Evolutionary conservation across 2,113 vertebrate genomes (phyloP).

Genomic region (Erinaceus europaeus): DNA sequence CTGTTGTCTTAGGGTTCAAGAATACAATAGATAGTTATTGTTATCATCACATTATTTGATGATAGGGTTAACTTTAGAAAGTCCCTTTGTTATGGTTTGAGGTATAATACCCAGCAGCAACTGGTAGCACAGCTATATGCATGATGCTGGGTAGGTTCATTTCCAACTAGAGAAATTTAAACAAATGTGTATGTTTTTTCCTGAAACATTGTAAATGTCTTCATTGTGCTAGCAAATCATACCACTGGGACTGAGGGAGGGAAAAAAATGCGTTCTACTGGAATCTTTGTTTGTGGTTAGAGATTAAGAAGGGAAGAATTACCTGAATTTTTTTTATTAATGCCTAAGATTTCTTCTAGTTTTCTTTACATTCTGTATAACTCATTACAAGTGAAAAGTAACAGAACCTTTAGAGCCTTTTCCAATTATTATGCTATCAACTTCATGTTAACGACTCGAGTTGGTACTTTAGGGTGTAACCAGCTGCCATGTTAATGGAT

Average conservation of each 20-base stretch:
- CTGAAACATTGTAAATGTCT: slow-evolving; percentile 18
- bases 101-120: too few relatives aligned
- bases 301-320: slow-evolving; percentile 33
- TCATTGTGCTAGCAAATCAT: slow-evolving; percentile 44
- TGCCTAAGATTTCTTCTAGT: background rate
- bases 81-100: too few relatives aligned
- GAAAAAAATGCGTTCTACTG: slow-evolving; percentile 14
- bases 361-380: slow-evolving; percentile 18
- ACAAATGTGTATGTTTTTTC: background rate
- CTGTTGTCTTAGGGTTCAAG: too few relatives aligned
- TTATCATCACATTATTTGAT: too few relatives aligned
- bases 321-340: slow-evolving; percentile 30
- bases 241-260: slow-evolving; percentile 32
- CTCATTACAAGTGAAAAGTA: too few relatives aligned
- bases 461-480: background rate
- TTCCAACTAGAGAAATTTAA: slow-evolving; percentile 16
- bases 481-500: background rate
- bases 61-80: too few relatives aligned
- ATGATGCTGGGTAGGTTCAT: too few relatives aligned
- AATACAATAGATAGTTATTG: too few relatives aligned
- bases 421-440: too few relatives aligned
- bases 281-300: slow-evolving; percentile 33
- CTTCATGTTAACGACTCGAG: too few relatives aligned
- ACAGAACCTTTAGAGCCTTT: too few relatives aligned
- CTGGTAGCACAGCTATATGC: too few relatives aligned